Percentiles rank a stretch among this genome's conserved stretches.
Evolutionary conservation across 2,113 vertebrate genomes (phyloP).

Genomic region (Pollimyrus isidori): DNA sequence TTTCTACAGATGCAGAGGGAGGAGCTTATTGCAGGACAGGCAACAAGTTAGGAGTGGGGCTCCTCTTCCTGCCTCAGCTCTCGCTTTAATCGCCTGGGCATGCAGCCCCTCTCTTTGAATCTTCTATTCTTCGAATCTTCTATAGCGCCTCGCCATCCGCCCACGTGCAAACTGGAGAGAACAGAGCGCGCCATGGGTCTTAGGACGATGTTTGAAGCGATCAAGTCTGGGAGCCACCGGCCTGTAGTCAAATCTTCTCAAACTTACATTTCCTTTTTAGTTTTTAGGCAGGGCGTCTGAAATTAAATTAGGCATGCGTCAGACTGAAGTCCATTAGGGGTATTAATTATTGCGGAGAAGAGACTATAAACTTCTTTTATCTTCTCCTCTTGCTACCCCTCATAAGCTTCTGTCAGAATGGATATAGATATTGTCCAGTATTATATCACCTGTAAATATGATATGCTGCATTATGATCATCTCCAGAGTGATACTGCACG

Average conservation of each 20-base stretch:
- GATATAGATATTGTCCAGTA: not conserved
- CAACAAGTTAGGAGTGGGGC: not conserved
- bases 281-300: not conserved
- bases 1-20: not conserved
- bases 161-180: not conserved
- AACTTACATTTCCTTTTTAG: not conserved
- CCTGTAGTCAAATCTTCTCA: not conserved
- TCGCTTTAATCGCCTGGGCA: not conserved
- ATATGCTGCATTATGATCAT: conserved; percentile 9
- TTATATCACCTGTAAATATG: conserved; percentile 22
- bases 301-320: not conserved
- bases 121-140: too few relatives aligned
- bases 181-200: not conserved
- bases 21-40: not conserved
- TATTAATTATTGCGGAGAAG: not conserved
- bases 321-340: not conserved
- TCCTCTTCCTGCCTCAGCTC: not conserved
- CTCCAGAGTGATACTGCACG: not conserved
- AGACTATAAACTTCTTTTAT: not conserved
- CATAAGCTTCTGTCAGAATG: not conserved
- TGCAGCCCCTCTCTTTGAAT: not conserved
- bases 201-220: not conserved
- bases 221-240: not conserved
- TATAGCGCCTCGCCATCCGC: not conserved
- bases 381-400: not conserved